Base-by-base conservation (phyloP, 1,140 invertebrate genomes). In the Aradophagus sp. region DNA sequence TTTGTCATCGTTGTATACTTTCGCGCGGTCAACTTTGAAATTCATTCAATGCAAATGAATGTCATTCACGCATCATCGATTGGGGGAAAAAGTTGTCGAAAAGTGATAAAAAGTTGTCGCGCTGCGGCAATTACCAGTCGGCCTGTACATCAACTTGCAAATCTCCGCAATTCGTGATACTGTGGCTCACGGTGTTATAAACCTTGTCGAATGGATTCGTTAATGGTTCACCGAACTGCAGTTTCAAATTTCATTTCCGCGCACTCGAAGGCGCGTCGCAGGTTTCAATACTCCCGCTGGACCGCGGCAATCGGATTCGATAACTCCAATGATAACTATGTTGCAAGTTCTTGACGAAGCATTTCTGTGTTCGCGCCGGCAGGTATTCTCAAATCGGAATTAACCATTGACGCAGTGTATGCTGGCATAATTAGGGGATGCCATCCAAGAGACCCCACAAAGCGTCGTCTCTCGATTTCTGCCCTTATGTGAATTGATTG, bases 211-310 rank as follows among this genome's bases (percentile, higher is more conserved):
- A 76, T 76, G 50, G 69, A 56, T 59, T 76, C 70, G 74, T 73
- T 76, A 76, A 76, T 58, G 67, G 58, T 42, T 61, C 44, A 47
- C 44, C 48, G 59, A 70, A 73, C 67, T 67, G 63, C 34, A 67
- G 74, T 62, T 76, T 73, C 74, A 71, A 73, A 76, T 76, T 76
- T 71, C 70, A 76, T 76, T 76, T 76, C 74, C 74, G 48, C 62
- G 41, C 45, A 48, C 53, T 67, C 47, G 52, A 66, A 53, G 56
- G 50, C 31, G 17, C 23, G 35, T 39, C 61, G 52, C 56, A 48
- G 41, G 50, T 69, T 66, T 69, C 69, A 56, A 70, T 53, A 38
- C 55, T 71, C 62, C 42, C 48, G 34, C 34, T 44, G 65, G 45
- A 73, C 61, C 44, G 36, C 56, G 55, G 48, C 66, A 67, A 75